Evolutionary conservation across 2,888 invertebrate genomes (phyloP), one percentile per base, ranked within the genome.

Genomic region (Trichopria drosophilae): DNA sequence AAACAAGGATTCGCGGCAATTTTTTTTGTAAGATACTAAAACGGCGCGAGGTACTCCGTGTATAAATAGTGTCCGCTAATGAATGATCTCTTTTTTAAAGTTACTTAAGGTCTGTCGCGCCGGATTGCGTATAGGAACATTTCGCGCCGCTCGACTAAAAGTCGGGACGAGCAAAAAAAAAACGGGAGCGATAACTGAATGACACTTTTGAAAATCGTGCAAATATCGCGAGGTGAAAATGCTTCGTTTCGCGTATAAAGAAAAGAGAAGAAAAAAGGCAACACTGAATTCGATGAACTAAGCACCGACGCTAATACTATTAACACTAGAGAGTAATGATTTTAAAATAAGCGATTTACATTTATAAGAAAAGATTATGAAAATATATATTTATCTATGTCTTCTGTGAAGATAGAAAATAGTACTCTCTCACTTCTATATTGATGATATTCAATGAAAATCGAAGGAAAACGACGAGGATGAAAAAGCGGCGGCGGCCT

Each of bases 371-470:
- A 76, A 75, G 72, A 76, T 75, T 70, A 75, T 75, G 71, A 73
- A 76, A 76, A 77, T 76, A 76, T 76, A 76, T 75, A 75, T 75
- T 75, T 76, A 75, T 75, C 74, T 77, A 76, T 77, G 74, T 77
- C 76, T 75, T 77, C 77, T 77, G 76, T 77, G 77, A 76, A 77
- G 77, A 77, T 77, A 72, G 73, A 72, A 75, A 75, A 75, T 75
- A 72, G 73, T 71, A 76, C 72, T 74, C 75, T 76, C 71, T 75
- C 73, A 72, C 72, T 72, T 50, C 71, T 73, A 72, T 72, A 74
- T 73, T 73, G 73, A 73, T 72, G 69, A 73, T 70, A 65, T 69
- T 24, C 24, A 40, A 43, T 43, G 47, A 55, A 67, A 61, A 61
- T 61, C 59, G 55, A 63, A 47, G 51, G 41, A 57, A 66, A 65